Percentiles rank a stretch among this genome's conserved stretches.
phyloP scores from a whole-genome alignment of 1,140 invertebrate species.

The Drosophila parvula region DNA sequence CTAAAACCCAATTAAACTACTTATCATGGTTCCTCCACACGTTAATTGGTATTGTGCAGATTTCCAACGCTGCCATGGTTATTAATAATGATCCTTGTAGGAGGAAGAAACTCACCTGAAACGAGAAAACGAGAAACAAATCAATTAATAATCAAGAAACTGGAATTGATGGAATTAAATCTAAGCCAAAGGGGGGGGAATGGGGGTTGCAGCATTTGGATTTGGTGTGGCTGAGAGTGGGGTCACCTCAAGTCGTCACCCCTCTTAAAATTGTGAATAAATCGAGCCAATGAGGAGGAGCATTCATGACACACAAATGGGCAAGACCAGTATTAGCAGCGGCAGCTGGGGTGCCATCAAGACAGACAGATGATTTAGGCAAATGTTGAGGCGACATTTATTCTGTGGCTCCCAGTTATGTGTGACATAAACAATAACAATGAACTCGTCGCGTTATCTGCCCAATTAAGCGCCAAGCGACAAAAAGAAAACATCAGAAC shows the following conservation, averaged over 20 bases:
- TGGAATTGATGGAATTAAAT: neutral
- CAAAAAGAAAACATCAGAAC: neutral
- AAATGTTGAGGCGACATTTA: slow-evolving; percentile 18
- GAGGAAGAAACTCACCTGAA: slow-evolving; percentile 27
- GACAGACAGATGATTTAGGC: slow-evolving; percentile 26
- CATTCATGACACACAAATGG: neutral
- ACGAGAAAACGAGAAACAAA: slow-evolving; percentile 16
- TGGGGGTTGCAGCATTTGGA: neutral
- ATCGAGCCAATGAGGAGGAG: neutral
- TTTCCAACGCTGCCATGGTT: neutral
- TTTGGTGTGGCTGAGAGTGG: neutral
- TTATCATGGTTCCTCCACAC: slow-evolving; percentile 1
- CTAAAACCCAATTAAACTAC: neutral
- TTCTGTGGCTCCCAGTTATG: slow-evolving; percentile 10
- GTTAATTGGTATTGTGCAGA: neutral
- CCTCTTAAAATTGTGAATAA: slow-evolving; percentile 6
- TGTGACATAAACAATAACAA: slow-evolving; percentile 46
- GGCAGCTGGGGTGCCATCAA: slow-evolving; percentile 4
- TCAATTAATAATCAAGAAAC: slow-evolving; percentile 7
- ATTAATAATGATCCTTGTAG: neutral
- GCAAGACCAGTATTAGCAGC: too few relatives aligned
- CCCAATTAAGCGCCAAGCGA: slow-evolving; percentile 36
- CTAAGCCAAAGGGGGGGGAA: neutral
- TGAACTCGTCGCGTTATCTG: slow-evolving; percentile 45
- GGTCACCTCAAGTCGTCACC: neutral